Conservation (phyloP, 2,888 invertebrate species). For the Yponomeuta malinellus region DNA sequence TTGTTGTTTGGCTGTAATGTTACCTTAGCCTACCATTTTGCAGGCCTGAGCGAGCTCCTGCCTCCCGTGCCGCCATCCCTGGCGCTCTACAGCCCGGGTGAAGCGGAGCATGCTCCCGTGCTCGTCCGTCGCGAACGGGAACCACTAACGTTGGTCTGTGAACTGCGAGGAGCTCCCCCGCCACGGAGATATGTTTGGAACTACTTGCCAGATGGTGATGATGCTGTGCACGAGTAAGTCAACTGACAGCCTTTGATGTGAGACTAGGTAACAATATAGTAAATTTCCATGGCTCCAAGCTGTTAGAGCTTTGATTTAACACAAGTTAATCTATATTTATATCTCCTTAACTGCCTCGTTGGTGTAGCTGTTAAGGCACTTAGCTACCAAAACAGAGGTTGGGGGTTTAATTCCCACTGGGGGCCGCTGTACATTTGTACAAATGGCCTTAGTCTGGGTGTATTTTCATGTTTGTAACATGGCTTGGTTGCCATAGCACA, state of each 20-base stretch:
- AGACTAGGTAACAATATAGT: neutral
- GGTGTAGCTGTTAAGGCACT: too few relatives aligned
- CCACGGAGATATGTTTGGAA: conserved; percentile 54
- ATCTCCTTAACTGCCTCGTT: too few relatives aligned
- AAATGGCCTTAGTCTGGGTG: too few relatives aligned
- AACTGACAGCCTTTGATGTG: neutral
- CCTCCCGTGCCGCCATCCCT: conserved; percentile 30
- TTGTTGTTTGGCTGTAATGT: too few relatives aligned
- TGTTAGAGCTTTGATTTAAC: too few relatives aligned
- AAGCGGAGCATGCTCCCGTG: conserved; percentile 59
- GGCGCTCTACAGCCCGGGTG: conserved; percentile 50
- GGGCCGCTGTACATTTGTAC: too few relatives aligned
- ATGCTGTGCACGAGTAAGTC: conserved; percentile 32
- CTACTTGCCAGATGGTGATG: conserved; percentile 41
- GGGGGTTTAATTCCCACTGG: too few relatives aligned
- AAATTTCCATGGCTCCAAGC: too few relatives aligned
- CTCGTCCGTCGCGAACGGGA: conserved; percentile 50
- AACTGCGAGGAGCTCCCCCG: conserved; percentile 40
- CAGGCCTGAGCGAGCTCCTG: conserved; percentile 11
- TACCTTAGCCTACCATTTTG: neutral
- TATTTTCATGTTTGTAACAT: too few relatives aligned
- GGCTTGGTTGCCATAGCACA: too few relatives aligned
- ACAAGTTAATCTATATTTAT: too few relatives aligned
- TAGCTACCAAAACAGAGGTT: too few relatives aligned
- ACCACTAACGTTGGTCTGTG: conserved; percentile 56